Conservation (phyloP, 2,797 vertebrate genomes). For the Xenentodon cancila region DNA sequence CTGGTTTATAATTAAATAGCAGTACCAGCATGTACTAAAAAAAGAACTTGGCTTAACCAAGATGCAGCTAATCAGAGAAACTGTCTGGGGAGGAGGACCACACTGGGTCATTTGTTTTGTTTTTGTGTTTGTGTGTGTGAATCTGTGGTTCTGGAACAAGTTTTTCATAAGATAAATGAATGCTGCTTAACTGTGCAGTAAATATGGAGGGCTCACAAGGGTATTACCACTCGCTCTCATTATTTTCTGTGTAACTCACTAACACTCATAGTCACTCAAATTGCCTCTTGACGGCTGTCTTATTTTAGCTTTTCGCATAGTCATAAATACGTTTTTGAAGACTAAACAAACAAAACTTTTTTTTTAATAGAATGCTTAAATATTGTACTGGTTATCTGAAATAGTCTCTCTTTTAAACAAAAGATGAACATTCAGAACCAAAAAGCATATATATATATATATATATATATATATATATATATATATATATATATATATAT, state of each 20-base stretch:
- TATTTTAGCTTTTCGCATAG: conserved; percentile 14
- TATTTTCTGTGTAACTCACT: conserved; percentile 34
- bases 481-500: no score
- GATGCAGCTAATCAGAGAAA: conserved; percentile 65
- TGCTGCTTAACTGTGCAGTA: conserved; percentile 68
- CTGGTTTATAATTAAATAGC: conserved; percentile 37
- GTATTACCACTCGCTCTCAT: conserved; percentile 49
- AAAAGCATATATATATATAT: neutral
- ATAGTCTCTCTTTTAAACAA: conserved; percentile 24
- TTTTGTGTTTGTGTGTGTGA: conserved; percentile 21
- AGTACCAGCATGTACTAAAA: conserved; percentile 37
- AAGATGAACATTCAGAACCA: neutral
- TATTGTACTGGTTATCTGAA: conserved; percentile 7
- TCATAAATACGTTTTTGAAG: conserved; percentile 15
- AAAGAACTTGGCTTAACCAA: conserved; percentile 53
- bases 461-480: no score
- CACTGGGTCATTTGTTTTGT: conserved; percentile 36
- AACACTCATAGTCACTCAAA: conserved; percentile 22
- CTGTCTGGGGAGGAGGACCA: conserved; percentile 49
- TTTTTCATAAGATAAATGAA: conserved; percentile 67
- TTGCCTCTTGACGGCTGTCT: conserved; percentile 33
- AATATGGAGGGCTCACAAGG: conserved; percentile 64
- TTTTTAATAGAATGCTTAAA: neutral
- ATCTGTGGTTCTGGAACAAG: conserved; percentile 27
- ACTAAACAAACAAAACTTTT: conserved; percentile 8